These are phyloP conservation scores for Petrocephalus sullivani DNA, from an alignment of 2,797 vertebrate genomes.

Conservation along the genomic window DNA sequence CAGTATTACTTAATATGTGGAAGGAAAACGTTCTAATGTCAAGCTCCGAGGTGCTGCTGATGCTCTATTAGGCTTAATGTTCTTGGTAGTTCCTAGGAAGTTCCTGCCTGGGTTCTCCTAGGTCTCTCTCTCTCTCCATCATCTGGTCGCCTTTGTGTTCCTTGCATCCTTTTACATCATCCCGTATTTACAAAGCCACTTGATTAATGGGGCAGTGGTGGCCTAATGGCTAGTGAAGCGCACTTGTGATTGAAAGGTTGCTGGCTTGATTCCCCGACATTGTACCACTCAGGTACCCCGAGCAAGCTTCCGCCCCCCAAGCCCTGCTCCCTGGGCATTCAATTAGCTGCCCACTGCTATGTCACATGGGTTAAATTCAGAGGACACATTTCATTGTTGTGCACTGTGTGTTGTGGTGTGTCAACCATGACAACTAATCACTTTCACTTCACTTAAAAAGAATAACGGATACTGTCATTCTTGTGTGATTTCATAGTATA, in stretches of 20 bases:
- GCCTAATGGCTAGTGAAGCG: too few species aligned
- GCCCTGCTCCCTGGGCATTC: too few species aligned
- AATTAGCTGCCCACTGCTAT: too few species aligned
- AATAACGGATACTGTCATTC: slow-evolving; percentile 65
- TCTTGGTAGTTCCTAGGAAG: slow-evolving; percentile 59
- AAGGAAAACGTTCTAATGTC: slow-evolving; percentile 43
- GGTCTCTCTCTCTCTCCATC: slow-evolving; percentile 45
- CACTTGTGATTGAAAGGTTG: too few species aligned
- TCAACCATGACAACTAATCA: too few species aligned
- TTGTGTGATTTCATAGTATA: background rate
- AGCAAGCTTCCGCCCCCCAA: too few species aligned
- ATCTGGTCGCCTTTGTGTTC: slow-evolving; percentile 70
- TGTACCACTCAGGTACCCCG: too few species aligned
- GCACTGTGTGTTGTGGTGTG: too few species aligned
- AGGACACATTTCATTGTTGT: too few species aligned
- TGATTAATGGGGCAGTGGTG: slow-evolving; percentile 23
- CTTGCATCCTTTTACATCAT: slow-evolving; percentile 68
- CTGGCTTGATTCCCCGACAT: too few species aligned
- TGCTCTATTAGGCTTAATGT: slow-evolving; percentile 73
- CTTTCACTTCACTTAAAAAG: slow-evolving; percentile 61
- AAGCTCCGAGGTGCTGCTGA: slow-evolving; percentile 61
- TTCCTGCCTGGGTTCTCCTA: slow-evolving; percentile 37
- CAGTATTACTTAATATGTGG: slow-evolving; percentile 45
- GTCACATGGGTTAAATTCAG: too few species aligned
- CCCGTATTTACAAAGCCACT: slow-evolving; percentile 51